phyloP scores from a whole-genome alignment of 2,797 vertebrate genomes.

The Lepilemur ruficaudatus region DNA sequence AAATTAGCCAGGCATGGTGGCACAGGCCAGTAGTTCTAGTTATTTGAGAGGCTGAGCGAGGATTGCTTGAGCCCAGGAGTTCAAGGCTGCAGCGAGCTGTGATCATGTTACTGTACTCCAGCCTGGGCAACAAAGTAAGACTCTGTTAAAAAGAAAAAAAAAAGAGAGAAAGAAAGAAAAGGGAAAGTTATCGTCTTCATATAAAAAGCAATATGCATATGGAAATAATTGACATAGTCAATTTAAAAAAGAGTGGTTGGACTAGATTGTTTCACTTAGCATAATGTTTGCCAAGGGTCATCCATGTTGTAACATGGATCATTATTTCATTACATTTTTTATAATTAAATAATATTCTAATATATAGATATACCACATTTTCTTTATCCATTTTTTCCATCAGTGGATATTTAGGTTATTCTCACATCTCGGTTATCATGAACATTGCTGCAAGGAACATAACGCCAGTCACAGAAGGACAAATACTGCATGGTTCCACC shows the following conservation, averaged over 20 bases:
- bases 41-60: too few relatives aligned
- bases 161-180: too few relatives aligned
- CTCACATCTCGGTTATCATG: neutral
- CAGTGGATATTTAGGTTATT: neutral
- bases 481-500: neutral
- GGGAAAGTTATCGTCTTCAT: neutral
- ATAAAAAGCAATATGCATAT: slow-evolving; percentile 5
- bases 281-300: neutral
- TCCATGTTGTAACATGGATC: neutral
- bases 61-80: too few relatives aligned
- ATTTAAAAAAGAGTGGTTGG: neutral
- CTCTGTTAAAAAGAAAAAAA: too few relatives aligned
- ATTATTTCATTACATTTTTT: neutral
- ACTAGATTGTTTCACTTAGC: neutral
- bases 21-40: too few relatives aligned
- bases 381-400: neutral
- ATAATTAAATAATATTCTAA: neutral
- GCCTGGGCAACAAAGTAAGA: too few relatives aligned
- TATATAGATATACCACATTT: neutral
- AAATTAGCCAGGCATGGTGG: too few relatives aligned
- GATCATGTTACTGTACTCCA: too few relatives aligned
- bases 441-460: neutral
- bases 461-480: neutral
- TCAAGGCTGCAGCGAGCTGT: too few relatives aligned
- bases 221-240: slow-evolving; percentile 31